A percentile compares a stretch with the other conserved stretches of the same genome.
phyloP scores from a whole-genome alignment of 2,888 invertebrate species.

The Dorcus hopei region DNA sequence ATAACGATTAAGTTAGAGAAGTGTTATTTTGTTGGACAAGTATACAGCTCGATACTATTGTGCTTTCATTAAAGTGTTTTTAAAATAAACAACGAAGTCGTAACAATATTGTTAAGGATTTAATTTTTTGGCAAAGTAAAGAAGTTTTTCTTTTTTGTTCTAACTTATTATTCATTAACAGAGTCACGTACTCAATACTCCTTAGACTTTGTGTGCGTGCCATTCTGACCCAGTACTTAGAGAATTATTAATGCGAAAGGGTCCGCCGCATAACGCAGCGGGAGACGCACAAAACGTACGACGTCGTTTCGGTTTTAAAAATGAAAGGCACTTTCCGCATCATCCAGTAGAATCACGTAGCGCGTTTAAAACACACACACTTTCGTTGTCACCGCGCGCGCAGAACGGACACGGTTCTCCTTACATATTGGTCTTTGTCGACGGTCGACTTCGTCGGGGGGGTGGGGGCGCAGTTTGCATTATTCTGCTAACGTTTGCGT shows the following conservation, averaged over 20 bases:
- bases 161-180: too few relatives aligned
- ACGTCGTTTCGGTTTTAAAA: slow-evolving; percentile 6
- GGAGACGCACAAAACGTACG: neutral
- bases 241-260: neutral
- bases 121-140: too few relatives aligned
- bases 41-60: too few relatives aligned
- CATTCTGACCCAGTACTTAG: neutral
- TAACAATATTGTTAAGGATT: too few relatives aligned
- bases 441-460: neutral
- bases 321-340: slow-evolving; percentile 10
- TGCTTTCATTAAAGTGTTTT: too few relatives aligned
- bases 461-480: neutral
- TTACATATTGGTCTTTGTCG: slow-evolving; percentile 11
- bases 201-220: too few relatives aligned
- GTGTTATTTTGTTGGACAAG: too few relatives aligned
- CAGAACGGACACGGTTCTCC: neutral
- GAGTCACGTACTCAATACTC: too few relatives aligned
- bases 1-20: too few relatives aligned
- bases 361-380: slow-evolving; percentile 28
- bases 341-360: slow-evolving; percentile 27
- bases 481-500: slow-evolving; percentile 18
- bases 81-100: too few relatives aligned
- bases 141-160: too few relatives aligned
- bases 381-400: slow-evolving; percentile 17
- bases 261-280: neutral